A percentile compares a stretch with the other conserved stretches of the same genome.
These are phyloP conservation scores for Germaria angustata DNA, from an alignment of 2,888 invertebrate genomes.

Conservation along the genomic window DNA sequence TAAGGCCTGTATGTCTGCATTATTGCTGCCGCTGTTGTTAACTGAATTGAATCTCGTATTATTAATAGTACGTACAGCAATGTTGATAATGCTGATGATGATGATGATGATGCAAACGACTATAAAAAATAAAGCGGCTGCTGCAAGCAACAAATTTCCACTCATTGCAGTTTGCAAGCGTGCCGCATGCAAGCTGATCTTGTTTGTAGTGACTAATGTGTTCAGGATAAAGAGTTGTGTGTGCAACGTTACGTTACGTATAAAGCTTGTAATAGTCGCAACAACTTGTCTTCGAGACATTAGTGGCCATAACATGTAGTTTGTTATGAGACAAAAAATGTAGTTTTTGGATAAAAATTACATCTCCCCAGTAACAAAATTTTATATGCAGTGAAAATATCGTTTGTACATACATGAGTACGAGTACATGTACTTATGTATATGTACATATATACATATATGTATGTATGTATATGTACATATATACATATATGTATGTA, in stretches of 20 bases:
- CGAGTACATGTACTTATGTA: no score
- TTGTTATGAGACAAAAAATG: conserved; percentile 22
- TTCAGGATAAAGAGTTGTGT: neutral
- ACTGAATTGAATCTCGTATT: neutral
- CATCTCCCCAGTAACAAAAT: neutral
- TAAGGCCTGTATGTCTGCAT: conserved; percentile 5
- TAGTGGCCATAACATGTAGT: conserved; percentile 41
- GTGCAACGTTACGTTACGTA: neutral
- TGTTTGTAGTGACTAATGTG: neutral
- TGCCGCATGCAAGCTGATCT: conserved; percentile 37
- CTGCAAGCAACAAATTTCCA: conserved; percentile 34
- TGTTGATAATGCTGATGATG: neutral
- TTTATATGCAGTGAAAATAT: neutral
- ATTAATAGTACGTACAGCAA: neutral
- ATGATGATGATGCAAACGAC: conserved; percentile 1
- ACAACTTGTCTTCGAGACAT: conserved; percentile 34
- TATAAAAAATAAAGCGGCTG: conserved; percentile 16
- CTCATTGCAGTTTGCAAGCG: conserved; percentile 41
- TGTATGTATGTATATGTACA: no score
- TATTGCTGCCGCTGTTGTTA: neutral
- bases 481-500: no score
- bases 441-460: no score
- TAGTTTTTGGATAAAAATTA: neutral
- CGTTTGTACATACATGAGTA: no score
- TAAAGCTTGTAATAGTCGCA: neutral